Percentiles rank a stretch among this genome's conserved stretches.
Conservation (phyloP, 1,140 invertebrate genomes). For the Rhagoletis pomonella region DNA sequence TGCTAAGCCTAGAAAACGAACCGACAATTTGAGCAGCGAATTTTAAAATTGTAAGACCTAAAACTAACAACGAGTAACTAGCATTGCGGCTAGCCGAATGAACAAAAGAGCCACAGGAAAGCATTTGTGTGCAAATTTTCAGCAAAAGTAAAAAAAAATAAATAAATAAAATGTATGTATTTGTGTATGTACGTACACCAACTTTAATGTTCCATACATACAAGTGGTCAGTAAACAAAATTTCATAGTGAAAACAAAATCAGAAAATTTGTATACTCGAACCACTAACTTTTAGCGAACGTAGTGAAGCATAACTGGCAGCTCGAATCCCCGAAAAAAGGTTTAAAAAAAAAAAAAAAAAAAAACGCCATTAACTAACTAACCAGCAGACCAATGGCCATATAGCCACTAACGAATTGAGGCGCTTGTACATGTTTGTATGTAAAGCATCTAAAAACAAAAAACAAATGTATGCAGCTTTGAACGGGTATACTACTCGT, state of each 20-base stretch:
- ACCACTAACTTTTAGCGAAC: background rate
- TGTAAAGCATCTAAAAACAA: background rate
- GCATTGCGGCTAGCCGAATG: background rate
- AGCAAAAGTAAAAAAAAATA: background rate
- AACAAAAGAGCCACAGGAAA: background rate
- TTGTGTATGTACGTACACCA: too few relatives aligned
- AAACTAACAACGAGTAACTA: background rate
- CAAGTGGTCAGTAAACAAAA: background rate
- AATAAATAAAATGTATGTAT: too few relatives aligned
- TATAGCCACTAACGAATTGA: too few relatives aligned
- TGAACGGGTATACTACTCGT: background rate
- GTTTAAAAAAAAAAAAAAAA: background rate
- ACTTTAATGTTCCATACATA: background rate
- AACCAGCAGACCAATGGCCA: background rate
- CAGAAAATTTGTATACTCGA: background rate
- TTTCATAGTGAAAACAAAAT: background rate
- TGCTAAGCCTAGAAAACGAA: background rate
- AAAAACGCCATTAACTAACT: background rate
- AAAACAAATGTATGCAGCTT: background rate
- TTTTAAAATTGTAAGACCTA: background rate
- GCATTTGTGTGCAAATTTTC: conserved; percentile 9
- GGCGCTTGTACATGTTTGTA: too few relatives aligned
- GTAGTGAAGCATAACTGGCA: conserved; percentile 3
- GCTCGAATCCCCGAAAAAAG: background rate
- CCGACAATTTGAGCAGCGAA: background rate